phyloP scores from a whole-genome alignment of 2,888 invertebrate genomes.

The Napeogenes inachia region DNA sequence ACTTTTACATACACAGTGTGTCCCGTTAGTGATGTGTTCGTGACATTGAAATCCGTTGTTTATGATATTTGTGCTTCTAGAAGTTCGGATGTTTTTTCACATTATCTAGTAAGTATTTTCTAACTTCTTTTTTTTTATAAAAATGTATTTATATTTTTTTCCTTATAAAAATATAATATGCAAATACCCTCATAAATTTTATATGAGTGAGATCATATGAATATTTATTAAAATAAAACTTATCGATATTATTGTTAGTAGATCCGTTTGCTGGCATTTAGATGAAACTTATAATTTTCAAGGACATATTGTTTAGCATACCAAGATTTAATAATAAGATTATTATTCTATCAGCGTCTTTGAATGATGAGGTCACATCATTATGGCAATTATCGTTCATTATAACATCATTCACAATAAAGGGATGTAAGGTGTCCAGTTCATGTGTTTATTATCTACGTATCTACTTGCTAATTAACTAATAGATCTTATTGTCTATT shows the following conservation, averaged over 20 bases:
- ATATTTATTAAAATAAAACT: not conserved
- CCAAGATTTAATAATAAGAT: constrained; percentile 6
- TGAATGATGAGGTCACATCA: constrained; percentile 14
- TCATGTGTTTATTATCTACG: not conserved
- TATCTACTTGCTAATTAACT: too few relatives aligned
- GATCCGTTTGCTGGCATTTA: constrained; percentile 23
- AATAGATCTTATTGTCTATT: too few relatives aligned
- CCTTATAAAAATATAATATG: not conserved
- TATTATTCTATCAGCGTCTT: constrained; percentile 15
- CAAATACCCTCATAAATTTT: constrained; percentile 13
- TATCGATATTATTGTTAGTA: constrained; percentile 7
- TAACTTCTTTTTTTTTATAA: constrained; percentile 5
- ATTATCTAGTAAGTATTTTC: constrained; percentile 28
- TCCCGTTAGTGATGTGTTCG: constrained; percentile 68
- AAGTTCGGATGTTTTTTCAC: constrained; percentile 65
- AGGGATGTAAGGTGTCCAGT: constrained; percentile 12
- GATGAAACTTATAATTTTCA: constrained; percentile 18
- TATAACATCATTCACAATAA: constrained; percentile 16
- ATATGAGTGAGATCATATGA: not conserved
- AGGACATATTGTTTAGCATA: constrained; percentile 17
- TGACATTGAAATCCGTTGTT: constrained; percentile 32
- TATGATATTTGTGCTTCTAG: constrained; percentile 36
- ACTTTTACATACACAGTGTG: constrained; percentile 58
- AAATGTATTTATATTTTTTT: not conserved
- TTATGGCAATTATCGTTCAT: constrained; percentile 24